Evolutionary conservation across 2,797 vertebrate genomes (phyloP).

Genomic region (Darevskia mixta): DNA sequence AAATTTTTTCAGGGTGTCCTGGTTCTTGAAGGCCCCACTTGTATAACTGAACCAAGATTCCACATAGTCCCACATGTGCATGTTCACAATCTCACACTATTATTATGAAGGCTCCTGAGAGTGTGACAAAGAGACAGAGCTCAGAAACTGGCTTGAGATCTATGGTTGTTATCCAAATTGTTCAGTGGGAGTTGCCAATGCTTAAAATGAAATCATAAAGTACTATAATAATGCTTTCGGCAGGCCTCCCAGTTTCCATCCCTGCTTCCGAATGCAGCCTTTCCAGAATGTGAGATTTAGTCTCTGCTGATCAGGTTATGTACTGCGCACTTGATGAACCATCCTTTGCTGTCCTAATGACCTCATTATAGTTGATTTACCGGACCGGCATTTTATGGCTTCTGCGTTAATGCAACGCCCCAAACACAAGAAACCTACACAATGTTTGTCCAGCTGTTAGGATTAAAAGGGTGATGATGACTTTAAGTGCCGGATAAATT

Average conservation of each 20-base stretch:
- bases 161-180: not conserved
- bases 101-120: not conserved
- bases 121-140: not conserved
- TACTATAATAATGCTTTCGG: not conserved
- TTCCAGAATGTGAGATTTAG: conserved; percentile 67
- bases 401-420: conserved; percentile 60
- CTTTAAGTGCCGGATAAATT: conserved; percentile 77
- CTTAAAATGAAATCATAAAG: conserved; percentile 24
- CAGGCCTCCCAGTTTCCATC: not conserved
- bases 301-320: conserved; percentile 38
- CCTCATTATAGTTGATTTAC: conserved; percentile 73
- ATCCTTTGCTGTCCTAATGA: conserved; percentile 69
- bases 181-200: not conserved
- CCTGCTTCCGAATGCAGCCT: conserved; percentile 39
- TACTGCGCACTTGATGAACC: conserved; percentile 53
- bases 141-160: not conserved
- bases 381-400: conserved; percentile 62
- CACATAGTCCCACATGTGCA: not conserved
- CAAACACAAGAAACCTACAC: conserved; percentile 12
- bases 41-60: not conserved
- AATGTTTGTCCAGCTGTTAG: conserved; percentile 59
- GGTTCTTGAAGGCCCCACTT: not conserved
- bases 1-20: too few relatives aligned
- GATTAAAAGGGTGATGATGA: conserved; percentile 70
- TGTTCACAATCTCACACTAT: too few relatives aligned